Percentiles rank a stretch among this genome's conserved stretches.
These are phyloP conservation scores for Cottus gobio DNA, from an alignment of 2,113 vertebrate genomes.

Conservation along the genomic window DNA sequence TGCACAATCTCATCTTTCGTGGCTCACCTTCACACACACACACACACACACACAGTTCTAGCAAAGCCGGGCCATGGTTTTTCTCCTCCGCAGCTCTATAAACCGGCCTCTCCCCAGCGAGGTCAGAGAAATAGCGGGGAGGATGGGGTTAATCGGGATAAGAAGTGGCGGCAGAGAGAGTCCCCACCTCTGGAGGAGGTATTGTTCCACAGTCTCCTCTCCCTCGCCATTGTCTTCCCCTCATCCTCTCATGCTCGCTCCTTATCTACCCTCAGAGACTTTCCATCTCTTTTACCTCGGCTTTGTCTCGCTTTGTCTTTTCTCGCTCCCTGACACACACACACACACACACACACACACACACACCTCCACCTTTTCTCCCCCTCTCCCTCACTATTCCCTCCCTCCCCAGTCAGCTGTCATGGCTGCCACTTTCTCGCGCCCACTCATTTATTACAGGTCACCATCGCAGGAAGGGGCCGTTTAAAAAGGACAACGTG, in stretches of 20 bases:
- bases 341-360: neutral
- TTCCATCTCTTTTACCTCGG: conserved; percentile 65
- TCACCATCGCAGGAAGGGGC: conserved; percentile 76
- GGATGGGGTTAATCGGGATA: conserved; percentile 40
- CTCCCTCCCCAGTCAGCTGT: conserved; percentile 73
- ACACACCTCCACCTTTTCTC: conserved; percentile 31
- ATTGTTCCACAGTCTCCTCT: conserved; percentile 61
- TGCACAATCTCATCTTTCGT: conserved; percentile 49
- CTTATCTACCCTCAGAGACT: conserved; percentile 71
- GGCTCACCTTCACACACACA: conserved; percentile 29
- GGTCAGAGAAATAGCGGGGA: conserved; percentile 17
- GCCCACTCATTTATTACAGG: conserved; percentile 89
- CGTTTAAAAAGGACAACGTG: conserved; percentile 76
- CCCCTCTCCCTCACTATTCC: conserved; percentile 57
- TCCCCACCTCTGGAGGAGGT: conserved; percentile 51
- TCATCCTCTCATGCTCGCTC: conserved; percentile 54
- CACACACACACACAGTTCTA: neutral
- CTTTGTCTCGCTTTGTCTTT: conserved; percentile 63
- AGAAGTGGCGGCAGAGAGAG: conserved; percentile 41
- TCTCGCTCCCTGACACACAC: conserved; percentile 7
- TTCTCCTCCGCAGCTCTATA: conserved; percentile 64
- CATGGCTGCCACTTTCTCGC: conserved; percentile 82
- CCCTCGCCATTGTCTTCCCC: conserved; percentile 50
- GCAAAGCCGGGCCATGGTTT: conserved; percentile 26
- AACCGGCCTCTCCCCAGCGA: conserved; percentile 56